Evolutionary conservation across 92 coral and sea anemone genomes (phyloP).

Genomic region (Porites rus): DNA sequence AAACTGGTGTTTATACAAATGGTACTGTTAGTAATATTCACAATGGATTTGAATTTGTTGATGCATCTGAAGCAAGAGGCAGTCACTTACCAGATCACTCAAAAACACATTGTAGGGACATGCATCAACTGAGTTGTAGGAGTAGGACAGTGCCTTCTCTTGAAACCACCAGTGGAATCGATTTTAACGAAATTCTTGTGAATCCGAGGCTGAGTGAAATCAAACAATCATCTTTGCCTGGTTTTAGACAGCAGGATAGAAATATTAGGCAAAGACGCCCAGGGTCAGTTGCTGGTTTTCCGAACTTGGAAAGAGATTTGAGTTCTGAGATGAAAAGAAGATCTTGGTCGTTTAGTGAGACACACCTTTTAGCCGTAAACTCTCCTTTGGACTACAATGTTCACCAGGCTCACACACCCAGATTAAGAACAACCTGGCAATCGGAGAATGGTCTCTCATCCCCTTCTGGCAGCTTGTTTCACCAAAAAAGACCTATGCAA

Average conservation of each 20-base stretch:
- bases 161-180: neutral
- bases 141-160: neutral
- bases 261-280: conserved; percentile 26
- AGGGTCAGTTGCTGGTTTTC: conserved; percentile 60
- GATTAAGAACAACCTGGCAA: conserved; percentile 15
- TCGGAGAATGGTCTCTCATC: conserved; percentile 23
- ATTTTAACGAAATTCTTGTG: conserved; percentile 3
- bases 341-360: conserved; percentile 75
- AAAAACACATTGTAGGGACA: neutral
- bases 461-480: conserved; percentile 10
- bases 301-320: conserved; percentile 22
- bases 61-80: neutral
- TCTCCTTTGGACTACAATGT: neutral
- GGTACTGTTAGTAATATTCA: neutral
- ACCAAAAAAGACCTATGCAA: conserved; percentile 17
- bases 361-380: conserved; percentile 1
- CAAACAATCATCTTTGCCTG: conserved; percentile 17
- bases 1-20: neutral
- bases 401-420: conserved; percentile 24
- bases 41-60: neutral
- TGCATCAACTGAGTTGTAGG: neutral
- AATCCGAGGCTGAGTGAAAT: conserved; percentile 38
- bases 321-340: conserved; percentile 50
- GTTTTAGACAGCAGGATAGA: neutral
- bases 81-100: neutral